Evolutionary conservation across 1,140 invertebrate genomes (phyloP), one percentile per base, ranked within the genome.

Genomic region (Drosophila arizonae): DNA sequence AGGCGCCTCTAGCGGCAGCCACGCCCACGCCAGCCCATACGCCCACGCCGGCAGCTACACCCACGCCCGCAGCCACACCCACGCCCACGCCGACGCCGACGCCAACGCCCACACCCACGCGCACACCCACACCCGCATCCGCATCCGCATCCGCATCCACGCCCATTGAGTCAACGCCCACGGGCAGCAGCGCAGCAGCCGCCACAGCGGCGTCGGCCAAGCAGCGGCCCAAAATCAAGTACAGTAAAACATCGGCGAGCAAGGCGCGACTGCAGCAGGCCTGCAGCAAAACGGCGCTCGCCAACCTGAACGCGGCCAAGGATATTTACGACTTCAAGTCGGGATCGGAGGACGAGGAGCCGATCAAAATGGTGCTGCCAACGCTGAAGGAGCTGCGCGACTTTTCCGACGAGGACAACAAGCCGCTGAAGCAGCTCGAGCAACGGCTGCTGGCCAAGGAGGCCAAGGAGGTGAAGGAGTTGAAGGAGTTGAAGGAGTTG

Each of bases 271-370:
- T 90, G 69, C 84, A 76, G 69, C 75, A 62, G 55, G 62, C 28
- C 60, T 65, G 56, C 55, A 70, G 50, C 21, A 77, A 28, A 30
- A 45, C 50, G 11, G 24, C 73, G n/a, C 1, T 61, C 1, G 17
- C 33, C 54, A 5, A 54, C 54, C 33, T 72, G 66, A 52, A 46
- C 30, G 74, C 66, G 1, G 60, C 81, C 17, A 54, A 66, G 48
- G 90, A 91, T 54, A 80, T 91, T 1, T 91, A 91, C 11, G 90
- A 91, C 50, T 91, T 91, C 26, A 90, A 91, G 41, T 90, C 90
- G 0, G 90, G 90, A 0, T 91, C 90, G 2, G 90, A 91, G 26
- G 85, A 90, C 52, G 90, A 91, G 58, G 90, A 91, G 15, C 87
- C 87, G 3, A 90, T 91, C 57, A 90, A 90, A 64, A 91, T 91